phyloP scores from a whole-genome alignment of 1,140 invertebrate genomes.

The Dendrolimus punctatus region DNA sequence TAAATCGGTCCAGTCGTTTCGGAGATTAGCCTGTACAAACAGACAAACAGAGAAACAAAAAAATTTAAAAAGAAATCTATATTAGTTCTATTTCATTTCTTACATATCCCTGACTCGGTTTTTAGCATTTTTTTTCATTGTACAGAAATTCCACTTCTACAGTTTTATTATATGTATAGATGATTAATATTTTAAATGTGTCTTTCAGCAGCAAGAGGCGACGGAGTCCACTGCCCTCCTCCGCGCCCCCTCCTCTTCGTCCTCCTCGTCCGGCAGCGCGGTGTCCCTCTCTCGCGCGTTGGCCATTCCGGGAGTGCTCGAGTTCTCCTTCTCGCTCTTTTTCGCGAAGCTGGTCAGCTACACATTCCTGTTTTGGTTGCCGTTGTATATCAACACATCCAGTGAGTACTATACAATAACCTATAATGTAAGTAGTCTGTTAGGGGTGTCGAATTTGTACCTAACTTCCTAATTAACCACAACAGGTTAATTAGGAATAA shows the following conservation, averaged over 20 bases:
- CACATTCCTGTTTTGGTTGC: constrained; percentile 97
- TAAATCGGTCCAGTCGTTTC: no score
- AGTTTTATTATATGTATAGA: no score
- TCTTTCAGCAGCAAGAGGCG: constrained; percentile 17
- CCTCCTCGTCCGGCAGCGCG: constrained; percentile 59
- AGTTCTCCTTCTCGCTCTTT: constrained; percentile 95
- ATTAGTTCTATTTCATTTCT: no score
- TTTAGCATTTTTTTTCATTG: no score
- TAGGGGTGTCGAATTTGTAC: constrained; percentile 2
- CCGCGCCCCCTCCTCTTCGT: constrained; percentile 3
- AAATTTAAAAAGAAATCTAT: no score
- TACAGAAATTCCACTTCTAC: no score
- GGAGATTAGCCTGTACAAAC: no score
- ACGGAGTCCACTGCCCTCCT: constrained; percentile 50
- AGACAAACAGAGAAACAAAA: no score
- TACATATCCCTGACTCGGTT: no score
- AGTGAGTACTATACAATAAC: constrained; percentile 75
- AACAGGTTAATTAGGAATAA: no score
- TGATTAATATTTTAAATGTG: background rate
- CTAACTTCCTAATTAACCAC: no score
- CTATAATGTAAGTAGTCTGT: background rate
- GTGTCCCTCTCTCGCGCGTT: constrained; percentile 87
- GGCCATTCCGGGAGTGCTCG: constrained; percentile 92
- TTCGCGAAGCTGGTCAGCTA: constrained; percentile 99
- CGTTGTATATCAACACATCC: constrained; percentile 88